A percentile compares a stretch with the other conserved stretches of the same genome.
These are phyloP conservation scores for Syrrhaptes paradoxus DNA, from an alignment of 2,113 vertebrate genomes.

Conservation along the genomic window DNA sequence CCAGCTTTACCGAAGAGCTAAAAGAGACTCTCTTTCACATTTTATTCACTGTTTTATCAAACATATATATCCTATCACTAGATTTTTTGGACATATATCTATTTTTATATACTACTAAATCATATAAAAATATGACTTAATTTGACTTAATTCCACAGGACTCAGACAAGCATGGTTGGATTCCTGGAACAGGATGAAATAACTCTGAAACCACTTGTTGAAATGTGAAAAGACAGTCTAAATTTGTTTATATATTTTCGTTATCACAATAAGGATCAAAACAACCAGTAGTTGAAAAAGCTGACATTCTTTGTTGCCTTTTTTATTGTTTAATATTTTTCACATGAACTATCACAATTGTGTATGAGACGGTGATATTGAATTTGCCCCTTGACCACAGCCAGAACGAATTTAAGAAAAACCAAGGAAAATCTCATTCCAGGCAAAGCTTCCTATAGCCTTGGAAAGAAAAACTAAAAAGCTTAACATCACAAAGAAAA, in stretches of 20 bases:
- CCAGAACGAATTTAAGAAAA: neutral
- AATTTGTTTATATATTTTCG: neutral
- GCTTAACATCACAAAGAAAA: neutral
- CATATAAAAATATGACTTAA: no score
- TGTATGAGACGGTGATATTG: neutral
- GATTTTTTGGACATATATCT: neutral
- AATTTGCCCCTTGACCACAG: neutral
- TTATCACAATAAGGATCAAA: neutral
- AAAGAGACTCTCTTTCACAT: neutral
- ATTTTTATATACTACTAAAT: constrained; percentile 18
- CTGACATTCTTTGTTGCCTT: neutral
- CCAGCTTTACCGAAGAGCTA: constrained; percentile 9
- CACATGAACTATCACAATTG: neutral
- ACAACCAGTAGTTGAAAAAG: neutral
- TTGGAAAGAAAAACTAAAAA: neutral
- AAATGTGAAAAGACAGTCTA: neutral
- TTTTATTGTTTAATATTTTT: neutral
- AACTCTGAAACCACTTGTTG: neutral
- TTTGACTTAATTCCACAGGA: neutral
- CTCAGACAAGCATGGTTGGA: neutral
- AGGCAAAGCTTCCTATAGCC: neutral
- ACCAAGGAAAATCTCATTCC: neutral
- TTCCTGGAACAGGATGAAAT: neutral
- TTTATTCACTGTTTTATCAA: constrained; percentile 34
- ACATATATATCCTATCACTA: neutral